Conservation (phyloP, 1,140 invertebrate species). For the Brachionus rotundiformis region DNA sequence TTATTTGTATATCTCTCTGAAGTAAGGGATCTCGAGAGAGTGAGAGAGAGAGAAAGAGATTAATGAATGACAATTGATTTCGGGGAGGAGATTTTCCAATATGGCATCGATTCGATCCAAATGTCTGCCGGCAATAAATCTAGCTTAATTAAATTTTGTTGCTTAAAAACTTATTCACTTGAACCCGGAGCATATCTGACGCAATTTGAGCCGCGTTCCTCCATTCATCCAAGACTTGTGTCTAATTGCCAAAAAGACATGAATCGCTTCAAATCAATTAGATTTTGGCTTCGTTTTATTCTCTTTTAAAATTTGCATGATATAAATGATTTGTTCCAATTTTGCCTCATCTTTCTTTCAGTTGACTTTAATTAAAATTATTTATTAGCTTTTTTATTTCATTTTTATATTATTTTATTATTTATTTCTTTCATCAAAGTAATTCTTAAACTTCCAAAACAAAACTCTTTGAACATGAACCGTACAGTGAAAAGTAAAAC, state of each 20-base stretch:
- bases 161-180: not conserved
- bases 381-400: slow-evolving; percentile 25
- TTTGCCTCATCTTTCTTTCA: not conserved
- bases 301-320: slow-evolving; percentile 27
- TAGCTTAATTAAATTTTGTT: not conserved
- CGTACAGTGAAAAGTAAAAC: not conserved
- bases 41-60: not conserved
- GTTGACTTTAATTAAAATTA: not conserved
- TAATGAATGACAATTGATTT: slow-evolving; percentile 20
- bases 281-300: not conserved
- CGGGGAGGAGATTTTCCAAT: not conserved
- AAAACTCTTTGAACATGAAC: not conserved
- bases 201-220: not conserved
- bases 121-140: not conserved
- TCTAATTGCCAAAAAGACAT: not conserved
- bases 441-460: not conserved
- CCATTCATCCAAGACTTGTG: not conserved
- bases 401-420: too few relatives aligned
- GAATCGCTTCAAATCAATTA: slow-evolving; percentile 1
- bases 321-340: slow-evolving; percentile 23
- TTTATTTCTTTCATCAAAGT: not conserved
- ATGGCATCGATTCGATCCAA: not conserved
- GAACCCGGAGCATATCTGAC: not conserved
- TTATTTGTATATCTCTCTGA: not conserved
- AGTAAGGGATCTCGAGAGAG: not conserved